Percentiles rank a stretch among this genome's conserved stretches.
Conservation (phyloP, 2,888 invertebrate species). For the Caenorhabditis zanzibari region DNA sequence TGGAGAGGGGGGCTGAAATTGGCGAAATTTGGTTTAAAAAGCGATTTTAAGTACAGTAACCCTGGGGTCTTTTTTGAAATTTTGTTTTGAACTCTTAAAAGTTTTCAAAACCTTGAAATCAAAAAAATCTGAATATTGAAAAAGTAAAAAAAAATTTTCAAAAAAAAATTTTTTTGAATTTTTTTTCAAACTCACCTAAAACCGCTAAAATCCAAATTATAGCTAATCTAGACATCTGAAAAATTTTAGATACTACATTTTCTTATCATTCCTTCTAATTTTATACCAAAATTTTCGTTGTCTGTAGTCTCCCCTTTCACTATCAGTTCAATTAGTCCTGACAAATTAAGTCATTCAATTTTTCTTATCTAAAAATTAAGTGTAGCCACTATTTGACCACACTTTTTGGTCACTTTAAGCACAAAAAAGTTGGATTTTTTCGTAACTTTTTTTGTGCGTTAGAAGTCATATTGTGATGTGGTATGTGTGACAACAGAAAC, state of each 20-base stretch:
- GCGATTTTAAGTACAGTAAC: not conserved
- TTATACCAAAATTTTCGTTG: not conserved
- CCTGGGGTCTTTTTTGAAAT: not conserved
- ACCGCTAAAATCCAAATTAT: not conserved
- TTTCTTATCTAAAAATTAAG: not conserved
- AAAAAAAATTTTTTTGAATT: too few relatives aligned
- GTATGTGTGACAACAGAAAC: too few relatives aligned
- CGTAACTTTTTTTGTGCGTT: too few relatives aligned
- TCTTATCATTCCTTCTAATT: not conserved
- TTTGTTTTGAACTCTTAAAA: too few relatives aligned
- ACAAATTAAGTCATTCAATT: conserved; percentile 8
- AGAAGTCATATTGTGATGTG: too few relatives aligned
- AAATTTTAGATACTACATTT: not conserved
- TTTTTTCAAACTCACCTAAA: conserved; percentile 1
- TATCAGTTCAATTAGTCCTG: conserved; percentile 24
- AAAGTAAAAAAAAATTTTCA: too few relatives aligned
- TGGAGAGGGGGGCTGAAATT: not conserved
- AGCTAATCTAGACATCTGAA: too few relatives aligned
- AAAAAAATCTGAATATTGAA: too few relatives aligned
- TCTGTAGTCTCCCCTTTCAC: conserved; percentile 1
- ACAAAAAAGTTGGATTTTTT: too few relatives aligned
- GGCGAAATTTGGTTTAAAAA: too few relatives aligned
- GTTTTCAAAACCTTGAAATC: not conserved
- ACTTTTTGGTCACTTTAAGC: too few relatives aligned
- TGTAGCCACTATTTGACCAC: too few relatives aligned